A percentile compares a stretch with the other conserved stretches of the same genome.
Evolutionary conservation across 2,113 vertebrate species (phyloP).

Genomic region (Anarrhichthys ocellatus): DNA sequence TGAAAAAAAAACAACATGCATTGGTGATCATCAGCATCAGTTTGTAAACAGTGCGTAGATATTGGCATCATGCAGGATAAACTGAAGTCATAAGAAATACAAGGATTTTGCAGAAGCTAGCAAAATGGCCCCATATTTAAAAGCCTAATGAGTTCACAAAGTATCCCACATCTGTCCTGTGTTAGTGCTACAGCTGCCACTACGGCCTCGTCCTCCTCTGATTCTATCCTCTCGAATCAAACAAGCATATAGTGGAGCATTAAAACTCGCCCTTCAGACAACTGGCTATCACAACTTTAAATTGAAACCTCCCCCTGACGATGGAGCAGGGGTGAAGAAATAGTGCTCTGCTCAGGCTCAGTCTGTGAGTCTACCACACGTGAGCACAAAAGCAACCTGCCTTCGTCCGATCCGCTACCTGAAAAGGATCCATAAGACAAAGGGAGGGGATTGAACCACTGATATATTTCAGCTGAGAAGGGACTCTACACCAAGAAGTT

Average conservation of each 20-base stretch:
- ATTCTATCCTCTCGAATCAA: conserved; percentile 10
- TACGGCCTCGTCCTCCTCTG: conserved; percentile 14
- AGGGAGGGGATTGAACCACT: conserved; percentile 40
- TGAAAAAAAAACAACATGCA: conserved; percentile 72
- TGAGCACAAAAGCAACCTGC: conserved; percentile 35
- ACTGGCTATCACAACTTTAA: conserved; percentile 5
- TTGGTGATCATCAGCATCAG: conserved; percentile 54
- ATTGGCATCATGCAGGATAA: conserved; percentile 85
- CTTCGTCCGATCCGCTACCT: conserved; percentile 34
- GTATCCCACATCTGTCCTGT: conserved; percentile 22
- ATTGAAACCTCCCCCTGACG: conserved; percentile 6
- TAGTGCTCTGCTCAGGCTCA: conserved; percentile 2
- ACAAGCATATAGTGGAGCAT: conserved; percentile 8
- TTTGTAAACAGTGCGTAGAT: conserved; percentile 79
- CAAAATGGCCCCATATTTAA: conserved; percentile 39
- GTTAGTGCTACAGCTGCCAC: conserved; percentile 61
- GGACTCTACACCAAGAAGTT: conserved; percentile 51
- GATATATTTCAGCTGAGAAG: conserved; percentile 35
- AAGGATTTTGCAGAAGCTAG: conserved; percentile 44
- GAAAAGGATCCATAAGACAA: conserved; percentile 28
- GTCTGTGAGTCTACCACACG: conserved; percentile 6
- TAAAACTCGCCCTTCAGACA: conserved; percentile 7
- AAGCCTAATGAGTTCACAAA: conserved; percentile 17
- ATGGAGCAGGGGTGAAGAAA: background rate
- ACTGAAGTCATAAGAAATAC: conserved; percentile 39